Evolutionary conservation across 1,140 invertebrate genomes (phyloP).

Genomic region (Drosophila sechellia): DNA sequence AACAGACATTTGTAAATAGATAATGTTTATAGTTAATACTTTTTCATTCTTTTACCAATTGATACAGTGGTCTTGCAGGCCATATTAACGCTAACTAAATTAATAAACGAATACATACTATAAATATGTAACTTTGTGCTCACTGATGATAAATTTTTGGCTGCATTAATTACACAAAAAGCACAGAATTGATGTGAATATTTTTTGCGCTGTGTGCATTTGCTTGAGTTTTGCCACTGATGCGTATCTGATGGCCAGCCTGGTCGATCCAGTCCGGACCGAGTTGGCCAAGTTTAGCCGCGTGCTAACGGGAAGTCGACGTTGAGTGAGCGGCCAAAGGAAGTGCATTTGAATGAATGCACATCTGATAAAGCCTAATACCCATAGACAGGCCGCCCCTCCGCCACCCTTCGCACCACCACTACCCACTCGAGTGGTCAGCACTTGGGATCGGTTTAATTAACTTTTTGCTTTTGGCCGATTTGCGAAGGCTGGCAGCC

Average conservation of each 20-base stretch:
- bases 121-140: no score
- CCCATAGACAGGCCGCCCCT: constrained; percentile 53
- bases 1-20: no score
- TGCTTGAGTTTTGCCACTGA: constrained; percentile 64
- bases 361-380: constrained; percentile 78
- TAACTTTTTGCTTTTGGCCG: constrained; percentile 45
- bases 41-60: no score
- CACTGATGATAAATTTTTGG: neutral
- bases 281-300: constrained; percentile 11
- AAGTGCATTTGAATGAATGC: constrained; percentile 79
- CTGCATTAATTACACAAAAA: neutral
- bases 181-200: neutral
- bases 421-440: constrained; percentile 42
- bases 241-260: constrained; percentile 62
- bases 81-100: no score
- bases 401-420: neutral
- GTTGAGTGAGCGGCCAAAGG: constrained; percentile 70
- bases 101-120: no score
- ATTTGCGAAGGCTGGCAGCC: constrained; percentile 40
- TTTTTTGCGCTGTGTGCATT: constrained; percentile 56
- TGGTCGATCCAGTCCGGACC: constrained; percentile 12
- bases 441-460: constrained; percentile 57
- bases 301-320: constrained; percentile 75
- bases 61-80: no score
- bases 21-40: no score